These are phyloP conservation scores for Haliclystus octoradiatus DNA, from an alignment of 30 jellyfish, hydroid and myxozoan genomes.

Conservation along the genomic window DNA sequence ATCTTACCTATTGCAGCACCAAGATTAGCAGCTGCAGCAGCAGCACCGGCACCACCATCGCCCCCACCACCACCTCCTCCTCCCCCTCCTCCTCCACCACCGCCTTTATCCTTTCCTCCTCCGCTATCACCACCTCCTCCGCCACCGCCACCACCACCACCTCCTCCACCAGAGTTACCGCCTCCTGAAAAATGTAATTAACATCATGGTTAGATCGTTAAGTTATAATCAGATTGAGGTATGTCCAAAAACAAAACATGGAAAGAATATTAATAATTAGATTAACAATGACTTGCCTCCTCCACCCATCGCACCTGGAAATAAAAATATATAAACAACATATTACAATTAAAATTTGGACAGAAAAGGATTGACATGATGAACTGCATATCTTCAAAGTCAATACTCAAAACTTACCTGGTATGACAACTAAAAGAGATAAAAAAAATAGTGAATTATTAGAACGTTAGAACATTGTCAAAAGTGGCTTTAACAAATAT, in stretches of 20 bases:
- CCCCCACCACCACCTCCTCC: conserved; percentile 58
- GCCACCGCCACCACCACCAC: conserved; percentile 50
- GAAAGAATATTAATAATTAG: too few relatives aligned
- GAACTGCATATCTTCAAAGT: too few relatives aligned
- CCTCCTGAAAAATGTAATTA: too few relatives aligned
- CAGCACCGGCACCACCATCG: conserved; percentile 71
- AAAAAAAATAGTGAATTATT: too few relatives aligned
- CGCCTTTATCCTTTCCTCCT: conserved; percentile 63
- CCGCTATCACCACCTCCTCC: conserved; percentile 83
- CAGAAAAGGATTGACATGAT: too few relatives aligned
- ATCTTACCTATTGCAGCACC: conserved; percentile 91
- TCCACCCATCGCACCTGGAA: too few relatives aligned
- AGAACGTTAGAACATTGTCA: background rate
- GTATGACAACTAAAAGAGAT: background rate
- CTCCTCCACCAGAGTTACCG: background rate
- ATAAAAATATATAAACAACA: too few relatives aligned
- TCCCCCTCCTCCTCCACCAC: conserved; percentile 88
- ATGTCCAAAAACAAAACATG: too few relatives aligned
- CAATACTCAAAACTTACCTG: background rate
- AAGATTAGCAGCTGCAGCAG: conserved; percentile 90
- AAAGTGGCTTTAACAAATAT: background rate
- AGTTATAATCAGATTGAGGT: too few relatives aligned
- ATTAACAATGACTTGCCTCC: too few relatives aligned
- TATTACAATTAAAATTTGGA: too few relatives aligned
- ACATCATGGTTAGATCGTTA: too few relatives aligned